Base-by-base conservation (phyloP, 2,113 vertebrate species). In the Pagrus major region DNA sequence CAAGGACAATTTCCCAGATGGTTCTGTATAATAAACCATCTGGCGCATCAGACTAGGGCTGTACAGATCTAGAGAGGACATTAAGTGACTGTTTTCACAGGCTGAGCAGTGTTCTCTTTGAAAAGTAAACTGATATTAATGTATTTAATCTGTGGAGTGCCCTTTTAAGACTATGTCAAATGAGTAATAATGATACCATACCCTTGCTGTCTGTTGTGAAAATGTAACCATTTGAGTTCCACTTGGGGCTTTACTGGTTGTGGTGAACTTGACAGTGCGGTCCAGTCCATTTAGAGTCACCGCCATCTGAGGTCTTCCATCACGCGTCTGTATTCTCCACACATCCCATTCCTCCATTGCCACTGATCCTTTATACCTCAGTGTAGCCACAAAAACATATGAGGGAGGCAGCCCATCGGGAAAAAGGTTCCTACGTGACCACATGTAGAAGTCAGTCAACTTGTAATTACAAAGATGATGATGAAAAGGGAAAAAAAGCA, bases 381-480 rank as follows among this genome's bases (percentile, higher is more conserved):
- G 92, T 1, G 97, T 99, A 74, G 98, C 96, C 80, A 99, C 97
- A 88, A 98, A 98, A 12, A 99, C 97, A 73, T 99, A 99, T 1
- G 98, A 99, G 56, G 98, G 98, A 76, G 98, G 98, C 59, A 99
- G 96, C 33, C 98, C 98, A 92, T 97, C 98, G 68, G 98, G 98
- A 85, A 99, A 99, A 75, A 99, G 94, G 76, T 93, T 93, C 90
- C 98, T 99, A 74, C 55, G 37, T 52, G 86, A 88, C 39, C 56
- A 72, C 21, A 88, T 29, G 18, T 27, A 37, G 83, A 31, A 55
- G 23, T 65, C 35, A 65, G 55, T 81, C 21, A 74, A 47, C 2
- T 7, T 39, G 18, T 78, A 23, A 54, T 37, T 11, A 29, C 9
- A 87, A 7, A 1, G 3, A 42, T 31, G 15, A 23, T 41, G n/a